Base-by-base conservation (phyloP, 2,888 invertebrate species). In the Drosophila barbarae region DNA sequence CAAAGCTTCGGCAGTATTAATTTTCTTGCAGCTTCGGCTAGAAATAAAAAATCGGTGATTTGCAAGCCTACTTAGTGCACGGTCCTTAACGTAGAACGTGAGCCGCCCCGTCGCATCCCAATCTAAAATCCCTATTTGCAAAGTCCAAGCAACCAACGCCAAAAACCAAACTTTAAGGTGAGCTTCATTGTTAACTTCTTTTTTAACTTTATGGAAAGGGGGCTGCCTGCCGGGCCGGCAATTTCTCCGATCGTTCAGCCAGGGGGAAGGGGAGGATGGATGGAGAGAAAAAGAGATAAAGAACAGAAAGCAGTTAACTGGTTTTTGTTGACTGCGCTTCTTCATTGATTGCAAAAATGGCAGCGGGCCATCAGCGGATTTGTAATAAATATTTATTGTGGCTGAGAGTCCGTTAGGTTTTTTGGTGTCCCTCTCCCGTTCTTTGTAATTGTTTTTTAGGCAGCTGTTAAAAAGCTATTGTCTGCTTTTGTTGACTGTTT, bases 351-450 rank as follows among this genome's bases (percentile, higher is more conserved):
- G 64, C 64, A 63, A 63, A 46, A 63, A 64, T 35, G 55, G 54
- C 46, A 54, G 54, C n/a, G 35, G 35, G 28, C 44, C 21, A 12
- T 13, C 32, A 9, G 9, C 36, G 53, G 41, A 81, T 73, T 77
- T 80, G 81, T 80, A 80, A 80, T 80, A 77, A 77, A 76, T 77
- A 77, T 80, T 77, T 80, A 77, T 80, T 75, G 71, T 57, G 54
- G 54, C 52, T 32, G 12, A 23, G 21, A 35, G 58, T 57, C 70
- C 77, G 77, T 78, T 76, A 78, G 42, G 18, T 26, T 69, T 46
- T 54, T 60, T 38, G 12, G 39, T 13, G 9, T 34, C 34, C 41
- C 28, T 41, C 39, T 32, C 23, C 26, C n/a, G n/a, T 10, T 28
- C 61, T 51, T 61, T 44, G 41, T 49, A 21, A 55, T 35, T 28